Conservation (phyloP, 1,140 invertebrate species). For the Acyrthosiphon pisum region DNA sequence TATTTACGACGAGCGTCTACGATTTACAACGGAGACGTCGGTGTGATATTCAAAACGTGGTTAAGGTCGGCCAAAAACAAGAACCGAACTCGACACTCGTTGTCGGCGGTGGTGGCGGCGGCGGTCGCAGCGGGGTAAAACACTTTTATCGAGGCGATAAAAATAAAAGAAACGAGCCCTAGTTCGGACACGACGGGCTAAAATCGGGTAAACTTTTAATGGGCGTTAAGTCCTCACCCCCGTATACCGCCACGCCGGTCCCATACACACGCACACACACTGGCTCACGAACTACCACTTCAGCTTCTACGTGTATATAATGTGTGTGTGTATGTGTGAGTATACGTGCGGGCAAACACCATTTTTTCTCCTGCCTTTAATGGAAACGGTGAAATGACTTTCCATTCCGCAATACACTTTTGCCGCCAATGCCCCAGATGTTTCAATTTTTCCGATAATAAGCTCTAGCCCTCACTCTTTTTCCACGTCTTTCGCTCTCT, state of each 20-base stretch:
- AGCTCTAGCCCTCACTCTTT: not conserved
- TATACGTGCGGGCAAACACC: not conserved
- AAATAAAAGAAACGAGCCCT: slow-evolving; percentile 36
- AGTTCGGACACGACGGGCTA: slow-evolving; percentile 38
- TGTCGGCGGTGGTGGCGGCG: not conserved
- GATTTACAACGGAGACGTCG: not conserved
- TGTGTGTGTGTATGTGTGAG: not conserved
- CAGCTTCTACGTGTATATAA: not conserved
- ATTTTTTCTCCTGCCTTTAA: slow-evolving; percentile 20
- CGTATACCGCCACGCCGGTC: not conserved
- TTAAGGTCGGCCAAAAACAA: not conserved
- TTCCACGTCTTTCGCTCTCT: not conserved
- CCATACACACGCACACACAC: not conserved
- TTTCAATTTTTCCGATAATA: slow-evolving; percentile 51
- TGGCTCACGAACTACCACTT: not conserved
- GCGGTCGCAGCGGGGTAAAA: not conserved
- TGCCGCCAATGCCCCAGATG: slow-evolving; percentile 38
- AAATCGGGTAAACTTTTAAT: slow-evolving; percentile 52
- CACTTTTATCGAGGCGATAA: slow-evolving; percentile 46
- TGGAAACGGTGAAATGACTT: slow-evolving; percentile 51
- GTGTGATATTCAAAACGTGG: not conserved
- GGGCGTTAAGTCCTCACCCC: slow-evolving; percentile 38
- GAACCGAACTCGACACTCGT: not conserved
- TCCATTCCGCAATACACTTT: slow-evolving; percentile 40
- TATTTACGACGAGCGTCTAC: not conserved